Evolutionary conservation across 2,113 vertebrate genomes (phyloP), one percentile per base, ranked within the genome.

Genomic region (Cottus gobio): DNA sequence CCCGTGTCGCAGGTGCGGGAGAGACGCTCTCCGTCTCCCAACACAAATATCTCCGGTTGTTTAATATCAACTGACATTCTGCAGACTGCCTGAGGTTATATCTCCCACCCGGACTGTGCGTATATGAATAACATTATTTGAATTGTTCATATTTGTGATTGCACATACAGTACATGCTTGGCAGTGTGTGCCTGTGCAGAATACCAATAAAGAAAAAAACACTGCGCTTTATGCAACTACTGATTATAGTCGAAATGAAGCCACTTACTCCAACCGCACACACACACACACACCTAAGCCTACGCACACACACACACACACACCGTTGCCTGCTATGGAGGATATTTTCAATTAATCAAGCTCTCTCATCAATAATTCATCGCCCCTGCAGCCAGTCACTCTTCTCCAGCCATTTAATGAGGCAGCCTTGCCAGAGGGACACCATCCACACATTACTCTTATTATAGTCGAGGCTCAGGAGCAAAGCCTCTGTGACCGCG

Each of bases 291-390:
- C 10, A 65, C 56, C 30, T 31, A 31, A 31, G 30, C 4, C 30
- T 31, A 46, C 72, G 62, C 28, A 52, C 12, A 36, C 26, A 60
- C 44, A 8, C 34, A 42, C 26, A 0, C 61, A 58, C 75, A 70
- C 80, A 63, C 56, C 50, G 80, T 76, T 78, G 76, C 79, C 75
- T 77, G 75, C 83, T 82, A 83, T 48, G 42, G 80, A 88, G 88
- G 90, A 93, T 89, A 91, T 89, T 91, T 93, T 93, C 93, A 93
- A 95, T 94, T 93, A 94, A 94, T 95, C 94, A 95, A 79, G 58
- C 83, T 68, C 78, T 60, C 91, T 94, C 93, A 94, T 95, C 91
- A 95, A 95, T 95, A 94, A 94, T 95, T 89, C 91, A 95, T 90
- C 71, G 67, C 69, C 90, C 92, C 90, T 90, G 89, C 92, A 95